Evolutionary conservation across 2,113 vertebrate species (phyloP), one percentile per base, ranked within the genome.

Genomic region (Xiphophorus hellerii): DNA sequence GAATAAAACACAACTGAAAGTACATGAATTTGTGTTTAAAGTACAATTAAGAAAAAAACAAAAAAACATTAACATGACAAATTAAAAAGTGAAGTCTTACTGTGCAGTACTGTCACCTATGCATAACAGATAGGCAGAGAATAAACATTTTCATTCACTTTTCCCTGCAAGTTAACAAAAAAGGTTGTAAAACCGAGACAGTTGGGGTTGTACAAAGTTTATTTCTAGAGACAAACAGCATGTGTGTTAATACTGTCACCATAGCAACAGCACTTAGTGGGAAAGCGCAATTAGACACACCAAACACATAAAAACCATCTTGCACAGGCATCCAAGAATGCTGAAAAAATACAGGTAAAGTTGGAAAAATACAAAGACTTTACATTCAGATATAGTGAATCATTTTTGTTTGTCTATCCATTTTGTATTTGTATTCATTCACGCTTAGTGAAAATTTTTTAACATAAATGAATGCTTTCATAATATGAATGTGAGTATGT

Each of bases 221-320:
- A 82, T 86, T 91, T 89, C 84, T 81, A 81, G 79, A 85, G 84
- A 81, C 84, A 89, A 89, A 88, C 76, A 83, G 71, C 86, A 90
- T 39, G 31, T 83, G 86, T 89, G 39, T 89, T 90, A 89, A 89
- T 84, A 80, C 75, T 80, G 89, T 93, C 89, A 82, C 92, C 84
- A 91, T 94, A 77, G 92, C 87, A 93, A 92, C 93, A 88, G 86
- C 85, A 85, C 82, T 78, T 86, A 87, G 82, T 74, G 61, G 90
- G 88, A 72, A 78, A 86, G 66, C 81, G 77, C 73, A 87, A 77
- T 81, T 84, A 84, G 73, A 74, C 71, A 74, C 76, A 82, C 77
- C 25, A 69, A 78, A 48, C 54, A 48, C 83, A 17, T 78, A 9
- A 66, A 5, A 67, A 58, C 39, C 15, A 12, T 29, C 73, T 31